Evolutionary conservation across 2,113 vertebrate genomes (phyloP), one percentile per base, ranked within the genome.

Genomic region (Mesitornis unicolor): DNA sequence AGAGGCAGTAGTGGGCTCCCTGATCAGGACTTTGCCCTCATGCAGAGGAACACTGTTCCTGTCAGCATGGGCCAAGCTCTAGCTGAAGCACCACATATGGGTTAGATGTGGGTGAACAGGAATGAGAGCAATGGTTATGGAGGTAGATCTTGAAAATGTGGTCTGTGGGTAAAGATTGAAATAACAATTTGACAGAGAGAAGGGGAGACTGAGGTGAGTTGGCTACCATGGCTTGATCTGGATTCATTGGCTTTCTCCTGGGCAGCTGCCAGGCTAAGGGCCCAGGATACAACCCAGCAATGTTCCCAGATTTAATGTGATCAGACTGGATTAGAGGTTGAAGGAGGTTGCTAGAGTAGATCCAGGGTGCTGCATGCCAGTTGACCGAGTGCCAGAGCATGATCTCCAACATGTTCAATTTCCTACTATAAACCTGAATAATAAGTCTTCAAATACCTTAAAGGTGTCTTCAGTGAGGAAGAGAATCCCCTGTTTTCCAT

Each of bases 81-180:
- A 71, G 15, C 31, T 79, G 45, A 75, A 57, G 18, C 7, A 59
- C 9, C 5, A 1, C 19, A 7, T 0, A 0, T 2, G 3, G 7
- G 2, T 48, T 64, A 61, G 36, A 51, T 13, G n/a, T 21, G 60
- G 19, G 4, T 21, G 40, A 63, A 42, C n/a, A 12, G 29, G 24
- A 78, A 56, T 0, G 5, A 67, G 14, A 67, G 31, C 83, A 36
- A 7, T 4, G 21, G 40, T 48, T 48, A 3, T 25, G 59, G 71
- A 81, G 42, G 21, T 21, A 71, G 18, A 40, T 22, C 28, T 57
- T 79, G 42, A 83, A 87, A 84, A 75, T 8, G 3, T 63, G 48
- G 7, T 47, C 60, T 50, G 5, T 43, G 28, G 78, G 65, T 35
- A 73, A 79, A 78, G 36, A 63, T 1, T 47, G 42, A 56, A 85